These are phyloP conservation scores for Novumbra hubbsi DNA, from an alignment of 2,797 vertebrate genomes.

Conservation along the genomic window DNA sequence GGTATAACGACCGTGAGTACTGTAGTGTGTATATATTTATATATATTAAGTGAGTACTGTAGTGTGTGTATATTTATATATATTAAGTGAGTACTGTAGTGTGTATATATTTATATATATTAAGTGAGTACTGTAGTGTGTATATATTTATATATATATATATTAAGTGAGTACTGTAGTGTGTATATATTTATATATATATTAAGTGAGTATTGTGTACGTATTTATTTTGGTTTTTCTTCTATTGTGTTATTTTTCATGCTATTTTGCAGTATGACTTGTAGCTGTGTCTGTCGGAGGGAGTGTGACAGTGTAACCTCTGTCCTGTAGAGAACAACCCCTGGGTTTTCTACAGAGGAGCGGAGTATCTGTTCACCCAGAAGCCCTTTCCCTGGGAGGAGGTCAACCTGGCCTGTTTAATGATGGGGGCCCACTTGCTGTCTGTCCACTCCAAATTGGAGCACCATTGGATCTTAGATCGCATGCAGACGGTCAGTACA, in stretches of 20 bases:
- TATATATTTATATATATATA: no score
- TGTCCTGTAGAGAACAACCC: constrained; percentile 70
- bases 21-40: not conserved
- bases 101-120: no score
- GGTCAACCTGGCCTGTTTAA: constrained; percentile 82
- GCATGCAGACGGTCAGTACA: constrained; percentile 56
- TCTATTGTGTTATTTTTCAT: not conserved
- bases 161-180: no score
- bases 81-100: no score
- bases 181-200: not conserved
- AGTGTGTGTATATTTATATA: no score
- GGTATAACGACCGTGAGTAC: constrained; percentile 81
- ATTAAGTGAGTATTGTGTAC: no score
- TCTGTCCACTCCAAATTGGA: constrained; percentile 85
- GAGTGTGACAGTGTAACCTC: not conserved
- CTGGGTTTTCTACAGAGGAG: constrained; percentile 84
- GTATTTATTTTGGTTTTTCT: no score
- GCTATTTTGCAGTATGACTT: not conserved
- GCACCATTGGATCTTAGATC: constrained; percentile 83
- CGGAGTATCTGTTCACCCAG: constrained; percentile 84
- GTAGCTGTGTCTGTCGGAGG: not conserved
- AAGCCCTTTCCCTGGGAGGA: constrained; percentile 74
- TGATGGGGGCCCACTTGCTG: constrained; percentile 80
- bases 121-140: no score
- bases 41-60: no score